Percentiles rank a stretch among this genome's conserved stretches.
Conservation (phyloP, 1,140 invertebrate genomes). For the Elymnias hypermnestra region DNA sequence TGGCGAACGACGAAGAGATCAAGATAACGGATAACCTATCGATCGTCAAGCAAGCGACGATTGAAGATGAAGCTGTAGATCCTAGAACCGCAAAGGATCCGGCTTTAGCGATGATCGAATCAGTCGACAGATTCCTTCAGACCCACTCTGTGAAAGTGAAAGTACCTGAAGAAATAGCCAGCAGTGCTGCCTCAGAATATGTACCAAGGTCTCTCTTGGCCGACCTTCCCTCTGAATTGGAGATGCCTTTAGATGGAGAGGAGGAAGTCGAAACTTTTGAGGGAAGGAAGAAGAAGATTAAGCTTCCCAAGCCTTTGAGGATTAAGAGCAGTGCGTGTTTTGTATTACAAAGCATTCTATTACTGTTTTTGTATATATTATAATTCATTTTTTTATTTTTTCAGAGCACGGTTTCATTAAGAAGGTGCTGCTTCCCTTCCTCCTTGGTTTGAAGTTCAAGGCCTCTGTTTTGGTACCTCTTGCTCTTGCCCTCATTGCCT, state of each 20-base stretch:
- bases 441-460: slow-evolving; percentile 90
- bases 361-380: not conserved
- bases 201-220: slow-evolving; percentile 82
- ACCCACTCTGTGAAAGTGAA: slow-evolving; percentile 80
- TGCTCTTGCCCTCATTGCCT: slow-evolving; percentile 86
- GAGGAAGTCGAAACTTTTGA: slow-evolving; percentile 78
- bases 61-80: slow-evolving; percentile 60
- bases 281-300: slow-evolving; percentile 71
- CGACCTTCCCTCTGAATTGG: slow-evolving; percentile 80
- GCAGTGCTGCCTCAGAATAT: slow-evolving; percentile 74
- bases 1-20: slow-evolving; percentile 81
- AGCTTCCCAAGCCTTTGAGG: slow-evolving; percentile 64
- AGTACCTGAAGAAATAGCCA: slow-evolving; percentile 78
- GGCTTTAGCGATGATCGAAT: slow-evolving; percentile 76
- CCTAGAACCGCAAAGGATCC: slow-evolving; percentile 60
- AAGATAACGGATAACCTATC: slow-evolving; percentile 84
- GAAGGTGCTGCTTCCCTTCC: slow-evolving; percentile 89
- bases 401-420: slow-evolving; percentile 87
- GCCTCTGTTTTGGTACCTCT: slow-evolving; percentile 87
- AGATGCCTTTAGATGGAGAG: slow-evolving; percentile 81
- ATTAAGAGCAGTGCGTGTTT: slow-evolving; percentile 63
- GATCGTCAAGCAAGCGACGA: slow-evolving; percentile 78
- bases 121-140: slow-evolving; percentile 80
- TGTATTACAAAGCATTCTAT: not conserved
- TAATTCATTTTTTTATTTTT: slow-evolving; percentile 33